Base-by-base conservation (phyloP, 2,113 vertebrate genomes). In the Crocuta crocuta region DNA sequence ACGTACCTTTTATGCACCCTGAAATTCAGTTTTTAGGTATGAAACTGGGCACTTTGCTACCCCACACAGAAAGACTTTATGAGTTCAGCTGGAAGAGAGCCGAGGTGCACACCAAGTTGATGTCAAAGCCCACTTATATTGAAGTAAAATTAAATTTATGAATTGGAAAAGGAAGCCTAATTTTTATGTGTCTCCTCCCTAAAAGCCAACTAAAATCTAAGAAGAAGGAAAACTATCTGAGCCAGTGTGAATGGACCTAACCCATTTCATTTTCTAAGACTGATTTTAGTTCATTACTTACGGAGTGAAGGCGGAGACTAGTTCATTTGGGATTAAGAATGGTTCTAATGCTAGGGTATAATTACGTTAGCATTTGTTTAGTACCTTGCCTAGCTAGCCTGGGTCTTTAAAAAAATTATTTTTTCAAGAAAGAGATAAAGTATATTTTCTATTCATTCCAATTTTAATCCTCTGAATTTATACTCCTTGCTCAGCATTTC, bases 11-110 rank as follows among this genome's bases (percentile, higher is more conserved):
- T 76, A 65, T 92, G 80, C 61, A 95, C 95, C 96, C 81, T 98
- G 92, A 97, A 98, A 93, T 98, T 97, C 98, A 96, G 97, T 98
- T 98, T 98, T 90, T 91, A 98, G 91, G 58, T 76, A 87, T 95
- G 88, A 98, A 97, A 97, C 84, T 93, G 58, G 79, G 71, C 70
- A 97, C 94, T 94, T 97, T 66, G 35, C 92, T 97, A 45, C 81
- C 39, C 58, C 33, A 76, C 80, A 74, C 66, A 97, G 95, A 97
- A 88, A 93, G 68, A 65, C 86, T 98, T 98, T 98, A 96, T 94
- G 97, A 96, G 68, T 92, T 93, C 17, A 96, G 95, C 58, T 95
- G 87, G 83, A 97, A 82, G 35, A 53, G 95, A 53, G 94, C 58
- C 96, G 73, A 97, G 92, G 95, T 81, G 28, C 53, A 88, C 95